Percentiles rank a stretch among this genome's conserved stretches.
Evolutionary conservation across 35 echinoderm and acorn worm species (phyloP).

Genomic region (Holothuria glaberrima): DNA sequence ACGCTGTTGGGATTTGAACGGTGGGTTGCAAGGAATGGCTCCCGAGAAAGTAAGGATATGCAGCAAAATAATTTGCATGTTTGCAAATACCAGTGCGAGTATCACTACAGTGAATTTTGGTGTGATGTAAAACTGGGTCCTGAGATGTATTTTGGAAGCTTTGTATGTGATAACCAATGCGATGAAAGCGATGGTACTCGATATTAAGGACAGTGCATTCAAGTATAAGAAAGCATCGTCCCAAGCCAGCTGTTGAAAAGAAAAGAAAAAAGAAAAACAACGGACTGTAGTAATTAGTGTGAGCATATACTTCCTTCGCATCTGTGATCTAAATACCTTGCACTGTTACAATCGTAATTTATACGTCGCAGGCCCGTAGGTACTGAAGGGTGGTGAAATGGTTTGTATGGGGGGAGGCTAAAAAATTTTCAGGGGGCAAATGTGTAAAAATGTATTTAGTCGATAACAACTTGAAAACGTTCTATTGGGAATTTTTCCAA

Average conservation of each 20-base stretch:
- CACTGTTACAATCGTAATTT: too few relatives aligned
- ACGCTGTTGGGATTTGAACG: slow-evolving; percentile 56
- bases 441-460: too few relatives aligned
- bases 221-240: slow-evolving; percentile 71
- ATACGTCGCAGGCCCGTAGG: too few relatives aligned
- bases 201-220: slow-evolving; percentile 47
- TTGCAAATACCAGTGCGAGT: slow-evolving; percentile 55
- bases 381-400: too few relatives aligned
- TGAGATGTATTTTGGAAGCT: slow-evolving; percentile 50
- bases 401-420: too few relatives aligned
- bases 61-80: slow-evolving; percentile 67
- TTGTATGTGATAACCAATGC: slow-evolving; percentile 53
- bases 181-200: slow-evolving; percentile 46
- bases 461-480: too few relatives aligned
- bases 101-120: slow-evolving; percentile 56
- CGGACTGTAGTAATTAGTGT: background rate
- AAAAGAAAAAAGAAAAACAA: background rate
- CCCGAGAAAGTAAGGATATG: slow-evolving; percentile 44
- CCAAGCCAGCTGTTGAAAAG: slow-evolving; percentile 27
- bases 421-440: too few relatives aligned
- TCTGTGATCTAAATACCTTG: too few relatives aligned
- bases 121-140: slow-evolving; percentile 52
- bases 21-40: slow-evolving; percentile 56
- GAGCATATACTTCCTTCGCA: too few relatives aligned
- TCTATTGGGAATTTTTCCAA: too few relatives aligned